Evolutionary conservation across 2,113 vertebrate species (phyloP).

Genomic region (Larimichthys polyactis): DNA sequence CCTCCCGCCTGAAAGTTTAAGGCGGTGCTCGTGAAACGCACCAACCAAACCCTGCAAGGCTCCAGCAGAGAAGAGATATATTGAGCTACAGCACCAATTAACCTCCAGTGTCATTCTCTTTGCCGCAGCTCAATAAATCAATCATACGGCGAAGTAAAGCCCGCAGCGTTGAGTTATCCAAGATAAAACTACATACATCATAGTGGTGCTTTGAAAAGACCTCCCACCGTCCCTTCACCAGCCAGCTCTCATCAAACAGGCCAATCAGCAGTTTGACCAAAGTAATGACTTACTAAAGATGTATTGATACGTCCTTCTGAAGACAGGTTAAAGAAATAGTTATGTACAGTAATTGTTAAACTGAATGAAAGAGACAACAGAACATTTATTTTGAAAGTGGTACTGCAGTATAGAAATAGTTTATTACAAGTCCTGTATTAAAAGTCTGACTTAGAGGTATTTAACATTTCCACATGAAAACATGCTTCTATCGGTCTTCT

Average conservation of each 20-base stretch:
- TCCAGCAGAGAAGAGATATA: constrained; percentile 27
- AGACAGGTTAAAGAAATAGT: no score
- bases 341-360: no score
- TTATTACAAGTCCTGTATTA: neutral
- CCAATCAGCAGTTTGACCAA: neutral
- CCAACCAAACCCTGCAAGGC: neutral
- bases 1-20: neutral
- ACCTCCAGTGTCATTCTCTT: constrained; percentile 51
- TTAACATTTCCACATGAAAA: no score
- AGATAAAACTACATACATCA: constrained; percentile 37
- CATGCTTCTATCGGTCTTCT: no score
- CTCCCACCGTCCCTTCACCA: constrained; percentile 17
- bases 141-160: constrained; percentile 45
- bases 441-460: neutral
- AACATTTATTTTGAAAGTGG: no score
- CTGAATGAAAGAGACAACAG: no score
- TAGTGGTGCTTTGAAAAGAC: constrained; percentile 3
- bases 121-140: constrained; percentile 65
- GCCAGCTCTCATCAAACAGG: neutral
- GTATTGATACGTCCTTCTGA: no score
- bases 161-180: constrained; percentile 31
- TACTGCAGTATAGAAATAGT: no score
- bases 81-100: constrained; percentile 57
- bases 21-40: neutral
- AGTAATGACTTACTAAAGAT: no score